phyloP scores from a whole-genome alignment of 2,797 vertebrate genomes.

The Monodelphis domestica region DNA sequence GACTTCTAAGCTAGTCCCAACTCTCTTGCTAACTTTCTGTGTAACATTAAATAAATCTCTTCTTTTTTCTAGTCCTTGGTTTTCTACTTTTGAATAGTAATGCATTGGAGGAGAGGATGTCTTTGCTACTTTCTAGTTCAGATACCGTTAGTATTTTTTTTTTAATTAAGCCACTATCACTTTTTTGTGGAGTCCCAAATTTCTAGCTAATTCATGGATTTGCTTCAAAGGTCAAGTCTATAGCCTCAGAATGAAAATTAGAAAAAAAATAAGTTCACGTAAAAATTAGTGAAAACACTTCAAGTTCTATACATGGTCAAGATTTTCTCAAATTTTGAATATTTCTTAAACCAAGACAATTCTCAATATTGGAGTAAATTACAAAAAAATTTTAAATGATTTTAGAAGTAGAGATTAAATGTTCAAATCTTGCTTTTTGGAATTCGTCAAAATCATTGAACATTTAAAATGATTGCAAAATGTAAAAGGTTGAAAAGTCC shows the following conservation, averaged over 20 bases:
- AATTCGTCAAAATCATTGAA: conserved; percentile 60
- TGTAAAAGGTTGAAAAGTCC: conserved; percentile 27
- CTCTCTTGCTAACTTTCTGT: not conserved
- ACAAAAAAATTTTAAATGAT: not conserved
- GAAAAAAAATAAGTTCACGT: not conserved
- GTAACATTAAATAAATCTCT: not conserved
- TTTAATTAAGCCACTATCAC: not conserved
- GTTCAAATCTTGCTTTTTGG: conserved; percentile 52
- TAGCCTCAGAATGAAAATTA: not conserved
- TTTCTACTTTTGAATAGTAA: not conserved
- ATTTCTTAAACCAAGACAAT: conserved; percentile 42
- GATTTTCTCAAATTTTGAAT: conserved; percentile 31
- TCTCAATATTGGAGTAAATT: conserved; percentile 20
- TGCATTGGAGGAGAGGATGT: not conserved
- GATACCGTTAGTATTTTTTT: not conserved
- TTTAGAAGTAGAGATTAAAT: conserved; percentile 19
- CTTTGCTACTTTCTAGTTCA: not conserved
- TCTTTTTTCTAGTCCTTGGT: not conserved
- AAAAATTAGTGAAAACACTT: not conserved
- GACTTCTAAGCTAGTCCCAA: not conserved
- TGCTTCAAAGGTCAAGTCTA: not conserved
- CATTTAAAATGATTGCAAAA: conserved; percentile 31
- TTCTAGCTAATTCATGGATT: too few species aligned
- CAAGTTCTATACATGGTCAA: conserved; percentile 11
- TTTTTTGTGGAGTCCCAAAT: not conserved